A percentile compares a stretch with the other conserved stretches of the same genome.
These are phyloP conservation scores for Aricia agestis DNA, from an alignment of 1,140 invertebrate genomes.

Conservation along the genomic window DNA sequence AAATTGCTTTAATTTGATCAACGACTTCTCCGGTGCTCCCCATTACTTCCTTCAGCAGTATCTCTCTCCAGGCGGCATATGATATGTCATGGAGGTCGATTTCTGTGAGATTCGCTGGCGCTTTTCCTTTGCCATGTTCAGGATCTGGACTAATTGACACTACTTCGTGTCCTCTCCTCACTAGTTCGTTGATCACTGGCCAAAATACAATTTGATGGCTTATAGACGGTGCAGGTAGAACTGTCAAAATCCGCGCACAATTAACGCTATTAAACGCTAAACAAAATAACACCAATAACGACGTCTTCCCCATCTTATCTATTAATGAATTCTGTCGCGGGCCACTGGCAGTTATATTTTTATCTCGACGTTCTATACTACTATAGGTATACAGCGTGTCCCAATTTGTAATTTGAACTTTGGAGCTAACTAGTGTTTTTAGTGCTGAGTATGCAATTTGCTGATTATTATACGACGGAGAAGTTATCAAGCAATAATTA, in stretches of 20 bases:
- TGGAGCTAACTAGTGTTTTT: too few species aligned
- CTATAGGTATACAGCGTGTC: too few species aligned
- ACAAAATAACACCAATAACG: neutral
- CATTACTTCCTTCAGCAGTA: slow-evolving; percentile 36
- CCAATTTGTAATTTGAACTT: too few species aligned
- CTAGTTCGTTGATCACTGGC: slow-evolving; percentile 52
- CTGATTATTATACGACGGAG: too few species aligned
- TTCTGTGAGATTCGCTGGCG: slow-evolving; percentile 55
- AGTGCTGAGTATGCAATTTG: too few species aligned
- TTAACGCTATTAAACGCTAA: neutral
- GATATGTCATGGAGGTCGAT: slow-evolving; percentile 48
- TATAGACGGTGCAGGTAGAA: slow-evolving; percentile 62
- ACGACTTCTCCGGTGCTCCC: slow-evolving; percentile 1
- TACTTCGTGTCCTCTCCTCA: slow-evolving; percentile 66
- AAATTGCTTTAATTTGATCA: slow-evolving; percentile 10
- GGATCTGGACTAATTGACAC: slow-evolving; percentile 51
- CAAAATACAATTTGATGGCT: slow-evolving; percentile 72
- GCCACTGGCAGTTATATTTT: too few species aligned
- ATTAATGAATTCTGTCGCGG: too few species aligned
- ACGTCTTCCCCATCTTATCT: too few species aligned
- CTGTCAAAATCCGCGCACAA: slow-evolving; percentile 56
- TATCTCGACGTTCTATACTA: too few species aligned
- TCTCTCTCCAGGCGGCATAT: slow-evolving; percentile 59
- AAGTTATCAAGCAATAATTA: too few species aligned
- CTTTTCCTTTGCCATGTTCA: slow-evolving; percentile 22